phyloP scores from a whole-genome alignment of 2,888 invertebrate genomes.

The Dromius quadrimaculatus region DNA sequence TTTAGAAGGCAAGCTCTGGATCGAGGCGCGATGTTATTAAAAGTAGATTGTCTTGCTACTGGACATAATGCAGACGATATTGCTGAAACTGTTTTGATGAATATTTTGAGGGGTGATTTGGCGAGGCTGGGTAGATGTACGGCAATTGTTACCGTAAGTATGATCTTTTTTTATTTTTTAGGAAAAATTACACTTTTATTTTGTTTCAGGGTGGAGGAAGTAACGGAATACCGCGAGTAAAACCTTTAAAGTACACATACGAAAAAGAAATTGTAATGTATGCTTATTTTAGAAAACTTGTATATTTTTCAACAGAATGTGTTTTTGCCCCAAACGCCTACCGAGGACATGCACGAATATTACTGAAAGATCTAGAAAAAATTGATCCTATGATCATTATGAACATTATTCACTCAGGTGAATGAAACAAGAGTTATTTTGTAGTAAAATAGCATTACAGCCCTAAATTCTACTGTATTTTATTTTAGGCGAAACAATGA shows the following conservation, averaged over 20 bases:
- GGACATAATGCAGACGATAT: conserved; percentile 98
- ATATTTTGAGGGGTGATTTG: conserved; percentile 95
- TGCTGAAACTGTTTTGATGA: conserved; percentile 98
- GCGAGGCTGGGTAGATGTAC: conserved; percentile 94
- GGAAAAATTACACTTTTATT: conserved; percentile 54
- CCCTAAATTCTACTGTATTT: conserved; percentile 52
- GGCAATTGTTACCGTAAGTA: conserved; percentile 84
- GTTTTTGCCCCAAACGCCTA: conserved; percentile 99
- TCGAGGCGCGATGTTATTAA: conserved; percentile 89
- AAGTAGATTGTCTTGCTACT: conserved; percentile 94
- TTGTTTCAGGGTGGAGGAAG: conserved; percentile 76
- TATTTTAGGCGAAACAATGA: conserved; percentile 82
- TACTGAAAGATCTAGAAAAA: conserved; percentile 95
- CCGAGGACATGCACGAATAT: conserved; percentile 89
- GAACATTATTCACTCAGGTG: conserved; percentile 92
- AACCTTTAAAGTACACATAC: conserved; percentile 96
- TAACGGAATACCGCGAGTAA: conserved; percentile 89
- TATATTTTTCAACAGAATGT: conserved; percentile 99
- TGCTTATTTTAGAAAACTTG: conserved; percentile 94
- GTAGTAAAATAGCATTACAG: background rate
- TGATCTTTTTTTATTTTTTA: conserved; percentile 14
- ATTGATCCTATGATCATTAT: conserved; percentile 92
- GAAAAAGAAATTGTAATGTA: conserved; percentile 99
- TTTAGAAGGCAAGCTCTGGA: conserved; percentile 97
- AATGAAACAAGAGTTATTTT: too few relatives aligned